These are phyloP conservation scores for Nomada goodeniana DNA, from an alignment of 2,888 invertebrate species.

Conservation along the genomic window DNA sequence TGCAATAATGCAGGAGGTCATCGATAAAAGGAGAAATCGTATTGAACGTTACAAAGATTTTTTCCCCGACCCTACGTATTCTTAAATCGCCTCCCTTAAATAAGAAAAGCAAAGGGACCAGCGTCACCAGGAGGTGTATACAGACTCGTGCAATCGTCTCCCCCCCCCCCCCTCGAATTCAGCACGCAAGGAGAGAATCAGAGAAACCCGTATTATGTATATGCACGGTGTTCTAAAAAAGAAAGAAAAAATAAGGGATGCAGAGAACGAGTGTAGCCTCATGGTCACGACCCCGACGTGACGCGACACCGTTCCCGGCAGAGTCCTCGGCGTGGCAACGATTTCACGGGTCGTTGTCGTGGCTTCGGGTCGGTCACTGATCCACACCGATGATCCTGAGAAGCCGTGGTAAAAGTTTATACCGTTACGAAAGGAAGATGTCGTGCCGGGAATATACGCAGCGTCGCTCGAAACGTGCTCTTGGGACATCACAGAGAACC, in stretches of 20 bases:
- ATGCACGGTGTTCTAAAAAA: background rate
- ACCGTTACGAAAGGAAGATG: slow-evolving; percentile 68
- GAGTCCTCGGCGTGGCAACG: slow-evolving; percentile 33
- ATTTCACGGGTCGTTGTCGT: slow-evolving; percentile 69
- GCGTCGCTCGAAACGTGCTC: slow-evolving; percentile 61
- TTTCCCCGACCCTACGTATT: no score
- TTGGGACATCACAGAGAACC: slow-evolving; percentile 45
- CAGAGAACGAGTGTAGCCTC: slow-evolving; percentile 15
- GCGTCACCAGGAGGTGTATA: background rate
- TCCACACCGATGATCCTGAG: slow-evolving; percentile 69
- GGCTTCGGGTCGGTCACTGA: slow-evolving; percentile 75
- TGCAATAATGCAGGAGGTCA: no score
- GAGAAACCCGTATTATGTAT: background rate
- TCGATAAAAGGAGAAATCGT: no score
- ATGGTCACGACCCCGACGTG: slow-evolving; percentile 34
- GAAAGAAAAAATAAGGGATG: background rate
- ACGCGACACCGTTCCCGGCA: slow-evolving; percentile 27
- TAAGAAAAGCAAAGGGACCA: background rate
- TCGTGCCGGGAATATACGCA: slow-evolving; percentile 58
- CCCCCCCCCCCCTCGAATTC: background rate
- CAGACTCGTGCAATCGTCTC: background rate
- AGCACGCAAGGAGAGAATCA: background rate
- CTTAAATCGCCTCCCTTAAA: no score
- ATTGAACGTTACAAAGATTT: no score
- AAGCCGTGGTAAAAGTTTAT: slow-evolving; percentile 70